Base-by-base conservation (phyloP, 2,888 invertebrate species). In the Clusia tigrina region DNA sequence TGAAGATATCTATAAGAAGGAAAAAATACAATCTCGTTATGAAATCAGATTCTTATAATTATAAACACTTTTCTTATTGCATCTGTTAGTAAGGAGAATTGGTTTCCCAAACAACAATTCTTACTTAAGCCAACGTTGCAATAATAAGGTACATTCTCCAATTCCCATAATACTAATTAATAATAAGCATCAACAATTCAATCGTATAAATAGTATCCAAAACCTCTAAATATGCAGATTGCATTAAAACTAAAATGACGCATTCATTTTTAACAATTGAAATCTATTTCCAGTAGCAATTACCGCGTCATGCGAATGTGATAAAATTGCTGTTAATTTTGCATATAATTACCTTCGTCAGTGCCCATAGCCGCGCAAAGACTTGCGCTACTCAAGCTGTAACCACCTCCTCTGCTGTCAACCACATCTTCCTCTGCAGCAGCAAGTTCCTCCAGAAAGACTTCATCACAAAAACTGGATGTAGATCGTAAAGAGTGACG, bases 381-480 rank as follows among this genome's bases (percentile, higher is more conserved):
- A 23, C 73, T 59, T 17, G 20, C 69, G 56, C 71, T 68, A 66
- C 72, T 60, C 60, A 73, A 65, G 56, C 76, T 67, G n/a, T 9
- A 32, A 18, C 59, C 55, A 12, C 37, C 24, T 56, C 63, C 58
- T 1, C 22, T 37, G 32, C 26, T 70, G 63, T 71, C 66, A 60
- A 70, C 71, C 70, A 70, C 72, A 17, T 32, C 54, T 20, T 60
- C 38, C 17, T 58, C 52, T 17, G 24, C 60, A 26, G 61, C 60
- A 53, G 64, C 58, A 25, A 69, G 64, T 55, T 76, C 74, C 62
- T 79, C 78, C 65, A 78, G 71, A 56, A 75, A 75, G 51, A 79
- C 66, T 67, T 80, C 80, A 74, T 80, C 80, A 63, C 79, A 80
- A 71, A 80, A 80, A 69, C 80, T 80, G 57, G 80, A 78, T 66